phyloP scores from a whole-genome alignment of 2,888 invertebrate genomes.

The Bugulina stolonifera region DNA sequence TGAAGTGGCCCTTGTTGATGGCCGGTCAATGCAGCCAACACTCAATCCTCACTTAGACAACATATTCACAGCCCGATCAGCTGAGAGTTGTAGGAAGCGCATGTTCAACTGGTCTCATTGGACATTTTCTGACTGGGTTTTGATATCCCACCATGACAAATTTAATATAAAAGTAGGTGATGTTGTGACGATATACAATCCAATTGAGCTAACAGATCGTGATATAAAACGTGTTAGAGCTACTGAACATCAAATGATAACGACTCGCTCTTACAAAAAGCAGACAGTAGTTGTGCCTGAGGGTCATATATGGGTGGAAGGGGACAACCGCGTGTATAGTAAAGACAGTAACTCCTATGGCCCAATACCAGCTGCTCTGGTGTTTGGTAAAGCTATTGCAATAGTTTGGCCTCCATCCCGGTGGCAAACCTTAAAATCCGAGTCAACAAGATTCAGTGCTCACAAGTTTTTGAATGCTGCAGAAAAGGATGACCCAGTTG shows the following conservation, averaged over 20 bases:
- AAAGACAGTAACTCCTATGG: constrained; percentile 25
- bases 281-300: background rate
- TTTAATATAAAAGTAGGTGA: constrained; percentile 15
- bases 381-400: constrained; percentile 24
- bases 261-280: background rate
- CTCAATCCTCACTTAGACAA: constrained; percentile 9
- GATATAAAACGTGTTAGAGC: constrained; percentile 14
- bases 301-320: constrained; percentile 24
- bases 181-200: background rate
- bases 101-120: background rate
- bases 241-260: background rate
- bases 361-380: constrained; percentile 13
- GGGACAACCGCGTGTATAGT: constrained; percentile 8
- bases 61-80: background rate
- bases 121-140: constrained; percentile 1
- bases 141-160: background rate
- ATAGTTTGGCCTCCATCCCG: constrained; percentile 23
- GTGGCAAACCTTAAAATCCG: background rate
- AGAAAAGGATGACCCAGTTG: too few species aligned
- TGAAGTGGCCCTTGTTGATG: background rate
- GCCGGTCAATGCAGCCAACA: constrained; percentile 26
- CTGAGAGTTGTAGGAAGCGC: too few species aligned
- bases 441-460: background rate
- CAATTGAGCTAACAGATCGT: background rate
- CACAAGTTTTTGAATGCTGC: background rate